Base-by-base conservation (phyloP, 2,888 invertebrate genomes). In the Mimumesa dahlbomi region DNA sequence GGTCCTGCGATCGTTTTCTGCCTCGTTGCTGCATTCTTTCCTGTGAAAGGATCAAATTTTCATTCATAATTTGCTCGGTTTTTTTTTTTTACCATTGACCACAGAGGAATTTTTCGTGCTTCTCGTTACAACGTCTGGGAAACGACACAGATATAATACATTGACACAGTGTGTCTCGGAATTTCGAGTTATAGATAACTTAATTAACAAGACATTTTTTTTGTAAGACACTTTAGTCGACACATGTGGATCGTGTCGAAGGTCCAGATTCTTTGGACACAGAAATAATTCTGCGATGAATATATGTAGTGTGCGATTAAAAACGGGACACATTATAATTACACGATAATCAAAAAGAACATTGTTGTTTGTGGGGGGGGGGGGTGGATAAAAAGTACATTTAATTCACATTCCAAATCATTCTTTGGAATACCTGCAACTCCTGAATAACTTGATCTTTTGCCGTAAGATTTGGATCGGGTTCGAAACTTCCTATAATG, bases 371-470 rank as follows among this genome's bases (percentile, higher is more conserved):
- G n/a, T n/a, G n/a, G n/a, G n/a, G n/a, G n/a, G n/a, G n/a, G n/a
- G n/a, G n/a, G n/a, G n/a, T n/a, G n/a, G n/a, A n/a, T n/a, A n/a
- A n/a, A n/a, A n/a, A n/a, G n/a, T 25, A 25, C 25, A 25, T 25
- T 25, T 3, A 25, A 25, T 25, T 16, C 2, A 49, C 65, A 73
- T 64, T 69, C 61, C 61, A 36, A 31, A 73, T 69, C 59, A 36
- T 48, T 75, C 56, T 58, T 63, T 48, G 14, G 67, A 72, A 57
- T 89, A 89, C 89, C 89, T 89, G 85, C 53, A 89, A 71, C 75
- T 89, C 89, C 76, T 89, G 87, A 80, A 89, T 88, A 68, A 89
- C 84, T 85, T 89, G 89, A 68, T 88, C 88, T 84, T 87, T 85
- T 56, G 87, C 82, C 46, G 85, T 75, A 73, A 89, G 82, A 77